Percentiles rank a stretch among this genome's conserved stretches.
phyloP scores from a whole-genome alignment of 2,113 vertebrate species.

The Crotalus tigris region DNA sequence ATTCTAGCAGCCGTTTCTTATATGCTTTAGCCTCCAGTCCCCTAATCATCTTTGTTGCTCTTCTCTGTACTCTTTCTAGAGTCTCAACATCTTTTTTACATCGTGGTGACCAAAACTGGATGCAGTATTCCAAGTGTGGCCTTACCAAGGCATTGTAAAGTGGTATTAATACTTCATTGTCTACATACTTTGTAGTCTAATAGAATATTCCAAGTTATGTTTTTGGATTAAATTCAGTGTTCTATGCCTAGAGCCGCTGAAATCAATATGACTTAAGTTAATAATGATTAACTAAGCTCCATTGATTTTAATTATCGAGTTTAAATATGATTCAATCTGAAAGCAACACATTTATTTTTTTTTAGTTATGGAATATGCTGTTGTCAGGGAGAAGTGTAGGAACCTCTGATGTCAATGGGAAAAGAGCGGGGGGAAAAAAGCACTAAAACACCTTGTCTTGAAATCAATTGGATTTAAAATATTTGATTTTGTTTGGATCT shows the following conservation, averaged over 20 bases:
- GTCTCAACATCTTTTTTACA: too few relatives aligned
- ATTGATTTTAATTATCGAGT: not conserved
- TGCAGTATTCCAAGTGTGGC: too few relatives aligned
- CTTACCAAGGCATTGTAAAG: too few relatives aligned
- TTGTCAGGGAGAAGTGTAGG: not conserved
- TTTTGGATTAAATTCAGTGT: not conserved
- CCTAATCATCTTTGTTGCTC: too few relatives aligned
- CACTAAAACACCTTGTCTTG: not conserved
- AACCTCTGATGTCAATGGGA: not conserved
- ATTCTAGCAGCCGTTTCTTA: too few relatives aligned
- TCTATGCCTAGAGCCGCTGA: not conserved
- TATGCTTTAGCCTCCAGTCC: too few relatives aligned
- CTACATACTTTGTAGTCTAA: not conserved
- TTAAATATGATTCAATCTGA: not conserved
- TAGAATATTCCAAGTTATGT: not conserved
- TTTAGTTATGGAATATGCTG: not conserved
- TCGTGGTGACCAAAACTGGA: too few relatives aligned
- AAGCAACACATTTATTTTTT: not conserved
- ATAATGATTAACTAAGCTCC: not conserved
- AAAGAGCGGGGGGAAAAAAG: not conserved
- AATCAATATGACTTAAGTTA: not conserved
- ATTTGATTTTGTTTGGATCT: not conserved
- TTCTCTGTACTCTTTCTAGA: too few relatives aligned
- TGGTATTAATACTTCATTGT: not conserved
- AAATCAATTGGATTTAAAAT: not conserved